Percentiles rank a stretch among this genome's conserved stretches.
These are phyloP conservation scores for Galeruca laticollis DNA, from an alignment of 2,888 invertebrate species.

Conservation along the genomic window DNA sequence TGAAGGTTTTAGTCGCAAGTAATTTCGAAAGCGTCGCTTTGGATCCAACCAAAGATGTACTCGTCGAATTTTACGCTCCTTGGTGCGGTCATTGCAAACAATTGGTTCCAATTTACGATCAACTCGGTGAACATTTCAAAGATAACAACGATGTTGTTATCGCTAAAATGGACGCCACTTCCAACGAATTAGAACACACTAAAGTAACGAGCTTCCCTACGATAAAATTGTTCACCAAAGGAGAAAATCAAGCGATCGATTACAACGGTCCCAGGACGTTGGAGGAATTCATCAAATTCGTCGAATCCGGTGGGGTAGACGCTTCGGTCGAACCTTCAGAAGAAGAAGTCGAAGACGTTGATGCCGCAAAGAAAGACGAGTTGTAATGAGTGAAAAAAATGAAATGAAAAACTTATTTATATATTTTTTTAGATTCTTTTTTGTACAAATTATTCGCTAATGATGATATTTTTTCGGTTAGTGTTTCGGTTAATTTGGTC, in stretches of 20 bases:
- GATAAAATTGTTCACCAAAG: slow-evolving; percentile 93
- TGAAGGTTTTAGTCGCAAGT: slow-evolving; percentile 91
- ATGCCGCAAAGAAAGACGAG: slow-evolving; percentile 81
- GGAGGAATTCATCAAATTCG: slow-evolving; percentile 92
- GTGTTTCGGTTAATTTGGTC: slow-evolving; percentile 32
- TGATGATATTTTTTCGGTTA: slow-evolving; percentile 3
- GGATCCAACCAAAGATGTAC: slow-evolving; percentile 88
- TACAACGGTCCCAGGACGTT: slow-evolving; percentile 96
- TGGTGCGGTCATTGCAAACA: slow-evolving; percentile 99
- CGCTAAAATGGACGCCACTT: slow-evolving; percentile 99
- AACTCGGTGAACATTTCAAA: slow-evolving; percentile 87
- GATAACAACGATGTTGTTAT: slow-evolving; percentile 86
- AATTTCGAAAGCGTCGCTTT: slow-evolving; percentile 96
- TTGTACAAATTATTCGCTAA: slow-evolving; percentile 14
- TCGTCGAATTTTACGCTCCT: slow-evolving; percentile 99
- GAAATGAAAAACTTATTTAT: slow-evolving; percentile 9
- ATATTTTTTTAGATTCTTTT: slow-evolving; percentile 30
- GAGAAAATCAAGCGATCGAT: slow-evolving; percentile 88
- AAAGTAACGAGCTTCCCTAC: slow-evolving; percentile 96
- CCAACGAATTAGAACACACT: slow-evolving; percentile 96
- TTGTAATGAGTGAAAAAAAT: slow-evolving; percentile 70
- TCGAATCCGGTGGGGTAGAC: slow-evolving; percentile 90
- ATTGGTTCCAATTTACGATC: slow-evolving; percentile 95
- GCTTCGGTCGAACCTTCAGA: slow-evolving; percentile 76
- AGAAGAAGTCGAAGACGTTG: slow-evolving; percentile 78